A percentile compares a stretch with the other conserved stretches of the same genome.
phyloP scores from a whole-genome alignment of 2,113 vertebrate genomes.

The Tretioscincus oriximinensis region DNA sequence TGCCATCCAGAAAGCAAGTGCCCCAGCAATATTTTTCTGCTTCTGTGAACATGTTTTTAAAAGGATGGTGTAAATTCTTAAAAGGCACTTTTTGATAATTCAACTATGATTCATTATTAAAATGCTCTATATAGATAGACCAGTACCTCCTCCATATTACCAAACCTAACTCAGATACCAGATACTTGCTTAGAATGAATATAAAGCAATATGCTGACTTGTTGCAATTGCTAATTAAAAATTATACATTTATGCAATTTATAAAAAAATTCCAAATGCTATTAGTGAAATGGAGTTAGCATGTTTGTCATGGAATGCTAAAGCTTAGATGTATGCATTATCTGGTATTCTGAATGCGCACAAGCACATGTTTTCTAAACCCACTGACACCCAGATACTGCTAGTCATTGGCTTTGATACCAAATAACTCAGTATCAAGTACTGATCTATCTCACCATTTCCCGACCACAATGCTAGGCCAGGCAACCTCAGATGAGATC shows the following conservation, averaged over 20 bases:
- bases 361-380: constrained; percentile 56
- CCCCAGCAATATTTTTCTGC: constrained; percentile 97
- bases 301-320: neutral
- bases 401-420: constrained; percentile 59
- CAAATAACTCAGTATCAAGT: constrained; percentile 75
- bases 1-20: constrained; percentile 99
- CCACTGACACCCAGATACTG: constrained; percentile 75
- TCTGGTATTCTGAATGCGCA: constrained; percentile 82
- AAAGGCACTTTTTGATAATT: constrained; percentile 16
- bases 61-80: constrained; percentile 43
- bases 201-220: constrained; percentile 8
- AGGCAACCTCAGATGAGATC: constrained; percentile 84
- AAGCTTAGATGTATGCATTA: constrained; percentile 63
- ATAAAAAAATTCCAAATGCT: constrained; percentile 26
- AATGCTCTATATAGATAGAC: constrained; percentile 84
- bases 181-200: constrained; percentile 74
- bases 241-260: constrained; percentile 45
- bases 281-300: constrained; percentile 42
- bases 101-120: constrained; percentile 27
- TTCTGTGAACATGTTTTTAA: constrained; percentile 79
- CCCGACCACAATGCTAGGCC: constrained; percentile 81
- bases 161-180: constrained; percentile 78
- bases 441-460: constrained; percentile 81
- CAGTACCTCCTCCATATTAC: constrained; percentile 75
- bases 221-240: neutral